Conservation (phyloP, 2,888 invertebrate genomes). For the Phoronis australis region DNA sequence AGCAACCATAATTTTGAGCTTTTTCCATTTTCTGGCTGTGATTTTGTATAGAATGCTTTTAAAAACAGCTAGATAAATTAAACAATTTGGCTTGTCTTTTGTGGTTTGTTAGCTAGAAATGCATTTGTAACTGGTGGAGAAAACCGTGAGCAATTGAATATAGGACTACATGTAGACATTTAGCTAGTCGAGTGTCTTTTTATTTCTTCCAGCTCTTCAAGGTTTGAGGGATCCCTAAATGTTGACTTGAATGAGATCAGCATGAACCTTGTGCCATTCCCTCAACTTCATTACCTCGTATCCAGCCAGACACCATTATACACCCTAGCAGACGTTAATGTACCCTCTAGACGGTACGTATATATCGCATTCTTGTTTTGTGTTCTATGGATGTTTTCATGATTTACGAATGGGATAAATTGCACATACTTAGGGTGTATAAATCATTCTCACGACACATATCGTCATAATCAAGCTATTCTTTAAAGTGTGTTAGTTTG, state of each 20-base stretch:
- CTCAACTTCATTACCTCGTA: constrained; percentile 52
- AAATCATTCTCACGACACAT: neutral
- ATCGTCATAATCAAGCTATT: too few relatives aligned
- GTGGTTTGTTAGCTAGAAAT: too few relatives aligned
- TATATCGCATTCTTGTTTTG: neutral
- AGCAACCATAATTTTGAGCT: too few relatives aligned
- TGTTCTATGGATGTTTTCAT: neutral
- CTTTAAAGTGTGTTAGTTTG: too few relatives aligned
- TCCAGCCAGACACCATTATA: constrained; percentile 52
- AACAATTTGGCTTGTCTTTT: too few relatives aligned
- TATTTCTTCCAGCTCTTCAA: constrained; percentile 49
- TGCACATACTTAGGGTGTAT: neutral
- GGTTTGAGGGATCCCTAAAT: constrained; percentile 54
- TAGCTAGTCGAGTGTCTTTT: too few relatives aligned
- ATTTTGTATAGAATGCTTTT: too few relatives aligned
- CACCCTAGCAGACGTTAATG: constrained; percentile 39
- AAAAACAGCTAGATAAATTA: too few relatives aligned
- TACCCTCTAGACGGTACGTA: constrained; percentile 43
- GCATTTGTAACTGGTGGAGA: too few relatives aligned
- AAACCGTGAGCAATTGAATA: too few relatives aligned
- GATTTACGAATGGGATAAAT: neutral
- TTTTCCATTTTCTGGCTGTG: too few relatives aligned
- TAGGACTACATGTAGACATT: too few relatives aligned
- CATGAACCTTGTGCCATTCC: constrained; percentile 55
- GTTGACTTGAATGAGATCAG: constrained; percentile 55